phyloP scores from a whole-genome alignment of 2,797 vertebrate species.

The Phyllotis vaccarum region DNA sequence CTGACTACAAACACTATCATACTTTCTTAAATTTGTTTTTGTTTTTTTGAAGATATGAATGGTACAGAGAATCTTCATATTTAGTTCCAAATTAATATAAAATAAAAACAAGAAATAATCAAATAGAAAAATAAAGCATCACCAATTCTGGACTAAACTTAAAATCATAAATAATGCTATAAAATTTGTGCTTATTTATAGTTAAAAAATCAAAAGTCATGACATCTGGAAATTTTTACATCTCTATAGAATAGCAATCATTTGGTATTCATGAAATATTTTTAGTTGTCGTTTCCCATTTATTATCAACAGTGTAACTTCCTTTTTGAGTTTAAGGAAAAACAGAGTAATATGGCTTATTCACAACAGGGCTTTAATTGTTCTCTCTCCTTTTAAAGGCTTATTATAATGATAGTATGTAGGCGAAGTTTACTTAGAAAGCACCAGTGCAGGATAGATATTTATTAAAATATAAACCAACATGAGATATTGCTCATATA shows the following conservation, averaged over 20 bases:
- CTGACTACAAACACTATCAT: not conserved
- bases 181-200: slow-evolving; percentile 30
- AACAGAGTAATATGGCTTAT: not conserved
- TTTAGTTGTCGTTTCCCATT: not conserved
- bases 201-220: slow-evolving; percentile 17
- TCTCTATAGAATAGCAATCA: not conserved
- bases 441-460: too few relatives aligned
- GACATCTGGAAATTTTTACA: not conserved
- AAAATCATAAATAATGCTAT: not conserved
- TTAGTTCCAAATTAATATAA: not conserved
- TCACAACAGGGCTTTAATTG: not conserved
- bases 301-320: not conserved
- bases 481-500: too few relatives aligned
- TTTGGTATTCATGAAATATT: not conserved
- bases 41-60: not conserved
- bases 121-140: not conserved
- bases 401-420: not conserved
- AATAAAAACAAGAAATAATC: not conserved
- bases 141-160: not conserved
- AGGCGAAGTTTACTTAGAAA: too few relatives aligned
- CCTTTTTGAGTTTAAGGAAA: not conserved
- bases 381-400: not conserved
- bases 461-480: too few relatives aligned
- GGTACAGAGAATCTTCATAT: not conserved
- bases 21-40: not conserved